A percentile compares a stretch with the other conserved stretches of the same genome.
Conservation (phyloP, 2,797 vertebrate genomes). For the Cyprinella venusta region DNA sequence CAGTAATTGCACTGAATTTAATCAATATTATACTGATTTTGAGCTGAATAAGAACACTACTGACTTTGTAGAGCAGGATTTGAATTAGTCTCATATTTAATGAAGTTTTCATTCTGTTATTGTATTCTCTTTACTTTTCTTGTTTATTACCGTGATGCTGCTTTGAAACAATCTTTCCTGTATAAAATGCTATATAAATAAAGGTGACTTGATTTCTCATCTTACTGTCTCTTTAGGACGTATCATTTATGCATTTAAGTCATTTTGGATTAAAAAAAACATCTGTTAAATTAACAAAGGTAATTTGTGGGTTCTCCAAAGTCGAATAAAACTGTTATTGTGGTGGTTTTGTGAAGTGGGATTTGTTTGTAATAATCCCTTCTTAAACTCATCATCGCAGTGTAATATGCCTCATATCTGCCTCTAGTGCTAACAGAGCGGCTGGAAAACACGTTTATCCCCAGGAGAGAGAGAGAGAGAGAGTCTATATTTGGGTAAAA, state of each 20-base stretch:
- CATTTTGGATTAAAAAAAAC: neutral
- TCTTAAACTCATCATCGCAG: constrained; percentile 9
- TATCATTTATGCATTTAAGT: neutral
- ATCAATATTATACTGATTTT: neutral
- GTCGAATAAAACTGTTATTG: neutral
- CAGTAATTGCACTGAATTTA: neutral
- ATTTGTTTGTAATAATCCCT: constrained; percentile 22
- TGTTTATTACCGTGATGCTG: neutral
- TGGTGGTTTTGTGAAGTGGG: neutral
- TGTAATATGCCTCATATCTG: constrained; percentile 18
- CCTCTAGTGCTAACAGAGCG: neutral
- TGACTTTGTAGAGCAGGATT: neutral
- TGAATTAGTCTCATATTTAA: neutral
- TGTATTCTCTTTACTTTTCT: neutral
- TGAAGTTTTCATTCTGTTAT: neutral
- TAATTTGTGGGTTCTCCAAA: neutral
- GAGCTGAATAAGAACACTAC: neutral
- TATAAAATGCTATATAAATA: neutral
- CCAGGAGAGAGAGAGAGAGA: neutral
- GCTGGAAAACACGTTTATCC: neutral
- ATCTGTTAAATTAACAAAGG: neutral
- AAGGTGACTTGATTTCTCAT: neutral
- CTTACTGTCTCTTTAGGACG: neutral
- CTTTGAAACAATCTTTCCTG: neutral
- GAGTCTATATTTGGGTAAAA: constrained; percentile 14